Evolutionary conservation across 2,797 vertebrate species (phyloP), one percentile per base, ranked within the genome.

Genomic region (Amniataba percoides): DNA sequence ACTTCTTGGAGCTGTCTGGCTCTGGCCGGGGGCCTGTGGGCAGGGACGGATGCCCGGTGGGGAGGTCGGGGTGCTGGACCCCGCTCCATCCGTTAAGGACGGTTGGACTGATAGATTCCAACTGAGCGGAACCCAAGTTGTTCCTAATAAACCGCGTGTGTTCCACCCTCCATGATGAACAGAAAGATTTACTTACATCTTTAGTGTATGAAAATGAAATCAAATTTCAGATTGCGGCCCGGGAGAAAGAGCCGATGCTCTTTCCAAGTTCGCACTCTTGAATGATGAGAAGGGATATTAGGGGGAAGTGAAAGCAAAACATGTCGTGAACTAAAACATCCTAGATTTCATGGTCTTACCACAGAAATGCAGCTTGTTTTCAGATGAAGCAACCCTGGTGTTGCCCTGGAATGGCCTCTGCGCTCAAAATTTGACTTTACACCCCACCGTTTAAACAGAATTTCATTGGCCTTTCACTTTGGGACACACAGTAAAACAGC

Each of bases 331-430:
- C 58, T 72, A 64, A 81, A 78, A 46, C 62, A 67, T 71, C 66
- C 64, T 21, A 34, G 59, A 58, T 81, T 78, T 82, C 65, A 80
- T 49, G 64, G 57, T 59, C 51, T 58, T 18, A 55, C 80, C 81
- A 62, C 82, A 86, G 78, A 81, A 80, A 77, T 21, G 45, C 46
- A 67, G 70, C 65, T 84, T 83, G 78, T 80, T 84, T 87, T 87
- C 48, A 52, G 43, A 83, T 85, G 78, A 83, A 78, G 79, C 77
- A 79, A 86, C 42, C 11, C 46, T 15, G 55, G 48, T 55, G 55
- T 34, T 70, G 58, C 58, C 81, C 80, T 53, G 55, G 62, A 59
- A 48, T 53, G 59, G 77, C 74, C 68, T 81, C 71, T 56, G 71
- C 45, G 45, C 58, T 76, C 63, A 71, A 15, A 55, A 60, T 39